Evolutionary conservation across 2,797 vertebrate species (phyloP), one percentile per base, ranked within the genome.

Genomic region (Oryzias dopingdopingensis): DNA sequence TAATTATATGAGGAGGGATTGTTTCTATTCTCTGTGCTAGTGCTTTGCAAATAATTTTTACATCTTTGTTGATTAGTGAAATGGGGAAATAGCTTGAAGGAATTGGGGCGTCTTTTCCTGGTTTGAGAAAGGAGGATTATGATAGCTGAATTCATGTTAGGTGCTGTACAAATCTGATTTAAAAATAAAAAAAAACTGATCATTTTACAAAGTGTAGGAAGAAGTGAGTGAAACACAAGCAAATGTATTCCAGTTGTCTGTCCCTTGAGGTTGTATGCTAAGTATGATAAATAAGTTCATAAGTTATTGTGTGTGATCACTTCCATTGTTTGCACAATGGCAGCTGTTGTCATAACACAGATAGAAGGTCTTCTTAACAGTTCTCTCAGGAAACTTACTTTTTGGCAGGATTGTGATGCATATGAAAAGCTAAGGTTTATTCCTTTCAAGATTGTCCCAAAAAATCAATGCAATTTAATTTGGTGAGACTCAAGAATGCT

Each of bases 381-480:
- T 42, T 58, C 23, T 26, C n/a, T 14, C 14, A 22, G 2, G 10
- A 22, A 24, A 5, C 15, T 6, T 16, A 1, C 23, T 16, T 15
- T 46, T 45, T 24, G 43, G 6, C 26, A 29, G 14, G 10, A 7
- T 16, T 17, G 2, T 44, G 7, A 20, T 55, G 55, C 6, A 42
- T 17, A 20, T 24, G 12, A 47, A 26, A 22, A 43, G 6, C 29
- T 16, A 23, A 24, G 42, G 22, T 4, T 20, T 6, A 44, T 70
- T 62, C 29, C 56, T 49, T 4, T 60, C 14, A 22, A 26, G 14
- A 43, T 15, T 46, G 18, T 55, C 49, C 29, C 7, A 44, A 6
- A 58, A 44, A 51, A 37, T 57, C 6, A 43, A 37, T 62, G 37
- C 55, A 57, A 17, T 62, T 68, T 24, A 2, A 65, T 65, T 48